A percentile compares a stretch with the other conserved stretches of the same genome.
These are phyloP conservation scores for Ophioninae sp. DNA, from an alignment of 2,888 invertebrate species.

Conservation along the genomic window DNA sequence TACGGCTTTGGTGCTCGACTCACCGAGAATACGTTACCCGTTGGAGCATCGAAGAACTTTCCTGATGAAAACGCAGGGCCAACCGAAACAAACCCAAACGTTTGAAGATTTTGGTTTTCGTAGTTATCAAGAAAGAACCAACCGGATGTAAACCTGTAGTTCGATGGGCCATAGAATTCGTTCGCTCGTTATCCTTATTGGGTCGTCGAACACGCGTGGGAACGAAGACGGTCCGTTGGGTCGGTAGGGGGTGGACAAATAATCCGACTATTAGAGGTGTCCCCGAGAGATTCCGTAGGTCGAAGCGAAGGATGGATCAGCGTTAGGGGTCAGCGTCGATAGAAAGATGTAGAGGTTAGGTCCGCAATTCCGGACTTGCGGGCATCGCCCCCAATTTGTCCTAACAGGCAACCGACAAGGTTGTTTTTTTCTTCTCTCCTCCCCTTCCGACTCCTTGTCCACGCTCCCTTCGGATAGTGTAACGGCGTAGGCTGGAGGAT, in stretches of 20 bases:
- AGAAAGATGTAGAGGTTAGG: constrained; percentile 69
- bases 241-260: constrained; percentile 71
- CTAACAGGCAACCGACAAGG: constrained; percentile 76
- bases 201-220: constrained; percentile 42
- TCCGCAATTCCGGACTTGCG: constrained; percentile 66
- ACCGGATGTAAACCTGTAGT: neutral
- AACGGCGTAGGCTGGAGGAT: constrained; percentile 52
- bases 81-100: neutral
- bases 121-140: neutral
- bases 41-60: neutral
- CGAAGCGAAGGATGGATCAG: constrained; percentile 74
- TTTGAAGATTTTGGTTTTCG: neutral
- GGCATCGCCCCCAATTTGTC: constrained; percentile 79
- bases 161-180: constrained; percentile 36
- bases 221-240: constrained; percentile 48
- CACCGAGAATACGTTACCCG: too few species aligned
- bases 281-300: constrained; percentile 77
- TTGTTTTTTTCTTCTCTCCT: constrained; percentile 69
- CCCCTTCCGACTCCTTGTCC: constrained; percentile 71
- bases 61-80: too few species aligned
- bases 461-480: constrained; percentile 61
- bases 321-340: constrained; percentile 71
- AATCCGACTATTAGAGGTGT: constrained; percentile 81
- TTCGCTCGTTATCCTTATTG: constrained; percentile 75
- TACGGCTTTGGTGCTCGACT: too few species aligned